phyloP scores from a whole-genome alignment of 2,113 vertebrate species.

The Lamprotornis superbus region DNA sequence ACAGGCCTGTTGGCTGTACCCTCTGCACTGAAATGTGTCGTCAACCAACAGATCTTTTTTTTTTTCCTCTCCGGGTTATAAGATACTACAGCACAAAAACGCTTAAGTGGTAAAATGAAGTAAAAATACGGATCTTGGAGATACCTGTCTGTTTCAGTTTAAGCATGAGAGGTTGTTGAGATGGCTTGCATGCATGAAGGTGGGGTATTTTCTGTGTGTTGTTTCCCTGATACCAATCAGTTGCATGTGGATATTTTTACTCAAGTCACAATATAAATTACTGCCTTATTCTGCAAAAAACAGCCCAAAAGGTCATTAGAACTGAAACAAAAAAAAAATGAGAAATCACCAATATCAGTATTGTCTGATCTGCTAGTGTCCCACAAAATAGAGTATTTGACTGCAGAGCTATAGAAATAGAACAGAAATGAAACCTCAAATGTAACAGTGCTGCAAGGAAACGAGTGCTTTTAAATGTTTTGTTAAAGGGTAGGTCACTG shows the following conservation, averaged over 20 bases:
- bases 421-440: neutral
- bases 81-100: neutral
- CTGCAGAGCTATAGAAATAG: neutral
- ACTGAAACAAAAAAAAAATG: neutral
- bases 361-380: neutral
- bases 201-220: neutral
- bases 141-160: neutral
- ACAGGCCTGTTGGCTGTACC: neutral
- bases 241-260: neutral
- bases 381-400: neutral
- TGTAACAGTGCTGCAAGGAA: neutral
- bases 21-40: neutral
- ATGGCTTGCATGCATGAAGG: neutral
- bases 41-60: neutral
- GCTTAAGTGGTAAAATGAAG: neutral
- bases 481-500: neutral
- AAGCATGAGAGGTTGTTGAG: neutral
- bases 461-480: rapidly evolving
- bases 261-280: neutral
- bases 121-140: rapidly evolving
- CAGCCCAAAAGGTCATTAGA: neutral
- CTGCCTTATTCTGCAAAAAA: neutral
- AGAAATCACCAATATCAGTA: neutral
- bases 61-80: neutral
- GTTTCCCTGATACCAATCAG: neutral